Conservation (phyloP, 1,140 invertebrate genomes). For the Ruditapes philippinarum region DNA sequence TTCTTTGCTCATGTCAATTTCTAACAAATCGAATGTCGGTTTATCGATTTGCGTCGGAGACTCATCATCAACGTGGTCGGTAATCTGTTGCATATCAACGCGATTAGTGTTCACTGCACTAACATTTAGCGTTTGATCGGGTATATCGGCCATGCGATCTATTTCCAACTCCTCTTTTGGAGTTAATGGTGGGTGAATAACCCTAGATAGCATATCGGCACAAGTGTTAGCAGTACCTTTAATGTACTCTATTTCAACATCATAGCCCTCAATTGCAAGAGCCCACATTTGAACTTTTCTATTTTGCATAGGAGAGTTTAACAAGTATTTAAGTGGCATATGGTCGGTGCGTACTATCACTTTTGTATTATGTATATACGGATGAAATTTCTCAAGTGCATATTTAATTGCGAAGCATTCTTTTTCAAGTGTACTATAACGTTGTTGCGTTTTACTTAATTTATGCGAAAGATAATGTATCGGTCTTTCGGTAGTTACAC, state of each 20-base stretch:
- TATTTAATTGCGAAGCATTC: constrained; percentile 75
- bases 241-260: constrained; percentile 60
- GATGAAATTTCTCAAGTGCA: constrained; percentile 74
- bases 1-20: constrained; percentile 43
- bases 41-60: not conserved
- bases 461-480: constrained; percentile 73
- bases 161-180: not conserved
- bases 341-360: constrained; percentile 74
- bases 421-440: constrained; percentile 67
- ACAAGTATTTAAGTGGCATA: constrained; percentile 68
- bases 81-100: constrained; percentile 34
- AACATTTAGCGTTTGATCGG: constrained; percentile 24
- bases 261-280: constrained; percentile 58
- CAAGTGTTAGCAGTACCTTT: constrained; percentile 41
- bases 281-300: constrained; percentile 73
- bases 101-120: constrained; percentile 56
- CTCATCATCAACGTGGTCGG: not conserved
- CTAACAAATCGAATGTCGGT: not conserved
- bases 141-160: not conserved
- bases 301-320: constrained; percentile 65
- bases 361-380: constrained; percentile 73
- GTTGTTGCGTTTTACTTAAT: constrained; percentile 55
- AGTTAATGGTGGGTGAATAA: not conserved
- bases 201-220: constrained; percentile 61
- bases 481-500: constrained; percentile 53